A percentile compares a stretch with the other conserved stretches of the same genome.
These are phyloP conservation scores for Xerus rutilus DNA, from an alignment of 2,797 vertebrate species.

Conservation along the genomic window DNA sequence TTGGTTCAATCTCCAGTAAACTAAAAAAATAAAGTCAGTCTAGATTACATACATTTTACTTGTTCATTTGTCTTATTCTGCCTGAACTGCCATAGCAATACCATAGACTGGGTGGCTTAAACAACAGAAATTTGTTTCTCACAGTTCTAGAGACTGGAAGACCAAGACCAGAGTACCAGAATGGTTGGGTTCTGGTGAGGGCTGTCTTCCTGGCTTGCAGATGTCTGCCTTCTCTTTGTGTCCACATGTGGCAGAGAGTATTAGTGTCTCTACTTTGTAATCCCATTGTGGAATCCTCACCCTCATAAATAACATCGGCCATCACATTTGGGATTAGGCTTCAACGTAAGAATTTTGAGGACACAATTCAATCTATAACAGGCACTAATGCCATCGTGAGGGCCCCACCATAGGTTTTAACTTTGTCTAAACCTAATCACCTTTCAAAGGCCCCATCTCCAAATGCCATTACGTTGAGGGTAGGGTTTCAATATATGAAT, in stretches of 20 bases:
- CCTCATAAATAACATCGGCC: background rate
- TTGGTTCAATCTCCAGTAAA: no score
- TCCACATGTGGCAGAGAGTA: background rate
- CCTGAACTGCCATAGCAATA: background rate
- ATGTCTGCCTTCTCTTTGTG: background rate
- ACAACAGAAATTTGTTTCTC: background rate
- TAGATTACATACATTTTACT: constrained; percentile 32
- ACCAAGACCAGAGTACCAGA: background rate
- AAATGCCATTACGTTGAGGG: background rate
- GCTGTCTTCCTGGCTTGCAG: background rate
- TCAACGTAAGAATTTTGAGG: background rate
- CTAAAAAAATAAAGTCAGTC: background rate
- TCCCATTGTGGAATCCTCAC: background rate
- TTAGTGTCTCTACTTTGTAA: background rate
- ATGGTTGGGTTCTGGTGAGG: background rate
- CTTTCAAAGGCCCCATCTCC: background rate
- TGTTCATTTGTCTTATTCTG: constrained; percentile 48
- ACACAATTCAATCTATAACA: background rate
- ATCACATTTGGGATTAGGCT: background rate
- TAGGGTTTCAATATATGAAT: background rate
- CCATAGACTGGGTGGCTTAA: background rate
- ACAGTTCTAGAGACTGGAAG: background rate
- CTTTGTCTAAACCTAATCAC: background rate
- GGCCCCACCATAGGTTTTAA: background rate
- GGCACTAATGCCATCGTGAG: background rate